phyloP scores from a whole-genome alignment of 1,140 invertebrate species.

The Eriosoma lanigerum region DNA sequence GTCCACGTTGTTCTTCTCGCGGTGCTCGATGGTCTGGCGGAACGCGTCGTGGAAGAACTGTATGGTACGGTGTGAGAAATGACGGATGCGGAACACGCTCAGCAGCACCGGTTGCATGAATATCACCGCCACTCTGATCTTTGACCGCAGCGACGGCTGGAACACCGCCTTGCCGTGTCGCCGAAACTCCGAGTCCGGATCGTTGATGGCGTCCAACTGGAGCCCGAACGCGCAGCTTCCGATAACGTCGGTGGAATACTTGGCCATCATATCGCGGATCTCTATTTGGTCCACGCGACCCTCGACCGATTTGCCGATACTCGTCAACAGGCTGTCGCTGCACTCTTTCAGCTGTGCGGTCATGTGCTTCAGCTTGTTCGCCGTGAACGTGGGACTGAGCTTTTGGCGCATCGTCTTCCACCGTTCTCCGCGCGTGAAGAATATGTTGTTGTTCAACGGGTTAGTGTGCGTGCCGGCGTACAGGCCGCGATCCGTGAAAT shows the following conservation, averaged over 20 bases:
- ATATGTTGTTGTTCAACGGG: slow-evolving; percentile 54
- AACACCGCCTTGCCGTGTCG: slow-evolving; percentile 55
- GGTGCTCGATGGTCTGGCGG: slow-evolving; percentile 55
- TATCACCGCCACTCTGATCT: slow-evolving; percentile 59
- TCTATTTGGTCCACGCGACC: slow-evolving; percentile 59
- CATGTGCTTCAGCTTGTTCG: slow-evolving; percentile 56
- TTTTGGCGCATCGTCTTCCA: slow-evolving; percentile 59
- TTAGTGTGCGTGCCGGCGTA: slow-evolving; percentile 54
- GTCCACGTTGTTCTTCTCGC: slow-evolving; percentile 54
- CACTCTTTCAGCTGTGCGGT: slow-evolving; percentile 54
- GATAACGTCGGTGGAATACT: slow-evolving; percentile 68
- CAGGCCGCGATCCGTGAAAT: slow-evolving; percentile 56
- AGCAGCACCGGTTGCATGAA: slow-evolving; percentile 53
- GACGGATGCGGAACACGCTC: slow-evolving; percentile 6
- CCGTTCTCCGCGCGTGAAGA: slow-evolving; percentile 55
- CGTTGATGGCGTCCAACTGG: slow-evolving; percentile 63
- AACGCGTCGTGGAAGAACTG: slow-evolving; percentile 55
- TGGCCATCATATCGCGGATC: slow-evolving; percentile 63
- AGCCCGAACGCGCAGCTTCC: slow-evolving; percentile 67
- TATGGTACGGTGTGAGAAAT: slow-evolving; percentile 50
- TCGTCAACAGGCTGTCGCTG: slow-evolving; percentile 57
- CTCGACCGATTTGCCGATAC: neutral
- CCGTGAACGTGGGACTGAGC: slow-evolving; percentile 56
- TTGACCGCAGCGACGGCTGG: slow-evolving; percentile 58
- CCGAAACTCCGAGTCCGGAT: slow-evolving; percentile 62